Conservation (phyloP, 2,113 vertebrate species). For the Pseudorhombus dupliciocellatus region DNA sequence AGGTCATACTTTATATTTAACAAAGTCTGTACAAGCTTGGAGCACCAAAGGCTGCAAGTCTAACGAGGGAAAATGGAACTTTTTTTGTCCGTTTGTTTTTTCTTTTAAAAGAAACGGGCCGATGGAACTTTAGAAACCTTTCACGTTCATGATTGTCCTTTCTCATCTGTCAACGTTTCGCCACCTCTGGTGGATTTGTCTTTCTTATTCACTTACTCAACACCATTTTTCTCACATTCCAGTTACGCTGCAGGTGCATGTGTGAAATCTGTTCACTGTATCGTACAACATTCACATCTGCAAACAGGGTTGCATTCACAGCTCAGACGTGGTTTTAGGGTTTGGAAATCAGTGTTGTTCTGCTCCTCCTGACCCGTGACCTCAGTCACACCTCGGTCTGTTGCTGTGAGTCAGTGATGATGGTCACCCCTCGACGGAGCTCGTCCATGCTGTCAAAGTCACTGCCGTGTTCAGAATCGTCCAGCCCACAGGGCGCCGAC, state of each 20-base stretch:
- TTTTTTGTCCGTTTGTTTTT: not conserved
- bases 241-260: conserved; percentile 10
- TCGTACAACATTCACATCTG: not conserved
- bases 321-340: not conserved
- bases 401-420: conserved; percentile 84
- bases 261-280: conserved; percentile 3
- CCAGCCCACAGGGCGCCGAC: conserved; percentile 83
- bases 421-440: conserved; percentile 76
- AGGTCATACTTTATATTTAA: conserved; percentile 38
- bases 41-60: conserved; percentile 51
- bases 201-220: conserved; percentile 61
- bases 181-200: conserved; percentile 22
- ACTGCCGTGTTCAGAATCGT: conserved; percentile 87
- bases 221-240: conserved; percentile 34
- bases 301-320: not conserved
- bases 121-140: conserved; percentile 17
- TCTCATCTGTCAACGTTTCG: not conserved
- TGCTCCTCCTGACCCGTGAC: conserved; percentile 14
- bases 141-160: conserved; percentile 46
- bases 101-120: not conserved
- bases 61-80: conserved; percentile 12
- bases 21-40: conserved; percentile 57
- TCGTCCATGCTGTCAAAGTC: conserved; percentile 90
- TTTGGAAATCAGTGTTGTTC: not conserved
- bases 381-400: conserved; percentile 92